Percentiles rank a stretch among this genome's conserved stretches.
These are phyloP conservation scores for Calephelis nemesis DNA, from an alignment of 1,140 invertebrate genomes.

Conservation along the genomic window DNA sequence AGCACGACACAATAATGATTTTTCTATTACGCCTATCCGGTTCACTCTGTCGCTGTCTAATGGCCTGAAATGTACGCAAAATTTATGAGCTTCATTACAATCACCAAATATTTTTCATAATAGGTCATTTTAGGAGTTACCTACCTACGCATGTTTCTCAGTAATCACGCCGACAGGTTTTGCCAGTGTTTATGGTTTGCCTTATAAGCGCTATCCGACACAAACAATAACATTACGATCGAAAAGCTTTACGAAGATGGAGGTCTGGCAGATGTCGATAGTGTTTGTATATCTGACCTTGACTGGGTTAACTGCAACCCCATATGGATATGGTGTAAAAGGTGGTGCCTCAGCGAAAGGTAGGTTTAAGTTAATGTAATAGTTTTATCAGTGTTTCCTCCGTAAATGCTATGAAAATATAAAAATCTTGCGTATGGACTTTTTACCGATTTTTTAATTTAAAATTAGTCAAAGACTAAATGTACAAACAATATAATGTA, in stretches of 20 bases:
- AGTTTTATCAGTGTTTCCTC: neutral
- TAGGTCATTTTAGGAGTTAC: conserved; percentile 39
- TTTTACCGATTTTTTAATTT: too few species aligned
- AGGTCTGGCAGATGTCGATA: conserved; percentile 50
- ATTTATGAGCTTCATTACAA: too few species aligned
- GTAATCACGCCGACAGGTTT: conserved; percentile 64
- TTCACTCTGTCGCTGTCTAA: too few species aligned
- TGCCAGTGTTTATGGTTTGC: conserved; percentile 70
- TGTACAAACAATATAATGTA: too few species aligned
- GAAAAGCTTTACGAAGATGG: conserved; percentile 64
- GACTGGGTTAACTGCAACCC: conserved; percentile 43
- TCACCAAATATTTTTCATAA: conserved; percentile 10
- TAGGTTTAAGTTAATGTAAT: conserved; percentile 32
- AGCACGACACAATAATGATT: too few species aligned
- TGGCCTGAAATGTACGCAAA: too few species aligned
- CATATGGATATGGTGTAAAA: conserved; percentile 62
- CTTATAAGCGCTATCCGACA: conserved; percentile 64
- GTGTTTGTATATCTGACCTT: conserved; percentile 46
- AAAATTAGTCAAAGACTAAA: too few species aligned
- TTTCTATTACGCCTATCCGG: too few species aligned
- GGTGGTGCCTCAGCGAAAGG: conserved; percentile 55
- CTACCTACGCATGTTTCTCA: conserved; percentile 58
- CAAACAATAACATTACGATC: conserved; percentile 56
- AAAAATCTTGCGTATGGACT: too few species aligned
- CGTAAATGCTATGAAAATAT: too few species aligned